phyloP scores from a whole-genome alignment of 1,140 invertebrate species.

The Chrysoperla carnea region DNA sequence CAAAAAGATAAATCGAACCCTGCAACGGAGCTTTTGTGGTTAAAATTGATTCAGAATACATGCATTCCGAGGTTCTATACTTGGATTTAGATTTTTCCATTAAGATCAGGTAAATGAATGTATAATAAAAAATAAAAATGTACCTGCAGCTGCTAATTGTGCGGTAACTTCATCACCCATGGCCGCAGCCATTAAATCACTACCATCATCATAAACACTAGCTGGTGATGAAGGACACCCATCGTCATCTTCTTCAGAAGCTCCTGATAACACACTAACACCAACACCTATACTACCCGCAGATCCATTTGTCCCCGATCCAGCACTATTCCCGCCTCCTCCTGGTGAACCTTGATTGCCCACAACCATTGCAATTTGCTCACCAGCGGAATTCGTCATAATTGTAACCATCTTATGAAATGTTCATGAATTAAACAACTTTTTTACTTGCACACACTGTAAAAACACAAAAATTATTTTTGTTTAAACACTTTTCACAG shows the following conservation, averaged over 20 bases:
- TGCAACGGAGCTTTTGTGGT: too few species aligned
- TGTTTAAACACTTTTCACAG: background rate
- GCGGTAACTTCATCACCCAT: constrained; percentile 89
- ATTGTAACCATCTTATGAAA: constrained; percentile 18
- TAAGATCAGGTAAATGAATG: too few species aligned
- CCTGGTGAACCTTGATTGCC: constrained; percentile 10
- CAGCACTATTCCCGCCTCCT: constrained; percentile 4
- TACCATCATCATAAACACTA: constrained; percentile 52
- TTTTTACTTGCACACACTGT: background rate
- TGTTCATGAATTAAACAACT: constrained; percentile 4
- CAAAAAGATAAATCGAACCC: too few species aligned
- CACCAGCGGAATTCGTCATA: constrained; percentile 38
- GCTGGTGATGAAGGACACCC: constrained; percentile 50
- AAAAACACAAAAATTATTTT: background rate
- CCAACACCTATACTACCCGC: constrained; percentile 23
- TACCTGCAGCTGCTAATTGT: constrained; percentile 85
- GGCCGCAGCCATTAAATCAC: constrained; percentile 56
- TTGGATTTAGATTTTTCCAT: too few species aligned
- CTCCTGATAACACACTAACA: constrained; percentile 31
- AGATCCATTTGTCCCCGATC: background rate
- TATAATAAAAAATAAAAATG: constrained; percentile 21
- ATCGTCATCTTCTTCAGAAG: constrained; percentile 62
- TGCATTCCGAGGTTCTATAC: too few species aligned
- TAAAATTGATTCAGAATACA: too few species aligned
- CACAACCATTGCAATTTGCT: constrained; percentile 24